Evolutionary conservation across 2,888 invertebrate genomes (phyloP), one percentile per base, ranked within the genome.

Genomic region (Crepidodera aurea): DNA sequence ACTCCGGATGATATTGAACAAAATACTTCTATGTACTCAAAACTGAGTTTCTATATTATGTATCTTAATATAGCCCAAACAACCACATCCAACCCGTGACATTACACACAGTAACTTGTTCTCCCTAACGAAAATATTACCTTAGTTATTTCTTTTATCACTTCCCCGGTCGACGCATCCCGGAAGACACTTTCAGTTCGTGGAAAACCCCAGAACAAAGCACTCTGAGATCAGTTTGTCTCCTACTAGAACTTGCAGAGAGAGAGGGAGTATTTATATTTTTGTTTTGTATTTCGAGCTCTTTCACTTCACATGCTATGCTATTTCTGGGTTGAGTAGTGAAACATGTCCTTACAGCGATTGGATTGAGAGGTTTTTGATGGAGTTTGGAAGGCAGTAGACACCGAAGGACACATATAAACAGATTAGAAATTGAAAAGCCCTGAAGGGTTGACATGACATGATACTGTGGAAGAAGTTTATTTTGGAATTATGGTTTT

Each of bases 291-390:
- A 7, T 42, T 42, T 10, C 2, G 12, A 25, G 22, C 2, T 13
- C 46, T 7, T 25, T 25, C 46, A 8, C 5, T 22, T 46, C 16
- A 8, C 37, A 37, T 37, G 46, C 46, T 22, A 46, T 25, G 46
- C 13, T 16, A 48, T 51, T 51, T 50, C 16, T 16, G 51, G 51
- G 12, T 12, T 51, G 51, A 51, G 51, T 51, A 51, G 51, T 15
- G 37, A 51, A 51, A 37, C 51, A 37, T 51, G 51, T 51, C 37
- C 37, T 37, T 37, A 22, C 19, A 34, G 19, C 19, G 51, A 51
- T 51, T 37, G 12, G 22, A 51, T 37, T 37, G 51, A 51, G 51
- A 34, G 37, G 37, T 51, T 51, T 37, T 16, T 12, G 19, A 51
- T 51, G 51, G 37, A 51, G 8, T 51, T 34, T 5, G 29, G 50